Evolutionary conservation across 1,140 invertebrate species (phyloP), one percentile per base, ranked within the genome.

Genomic region (Pachyrhynchus sulphureomaculatus): DNA sequence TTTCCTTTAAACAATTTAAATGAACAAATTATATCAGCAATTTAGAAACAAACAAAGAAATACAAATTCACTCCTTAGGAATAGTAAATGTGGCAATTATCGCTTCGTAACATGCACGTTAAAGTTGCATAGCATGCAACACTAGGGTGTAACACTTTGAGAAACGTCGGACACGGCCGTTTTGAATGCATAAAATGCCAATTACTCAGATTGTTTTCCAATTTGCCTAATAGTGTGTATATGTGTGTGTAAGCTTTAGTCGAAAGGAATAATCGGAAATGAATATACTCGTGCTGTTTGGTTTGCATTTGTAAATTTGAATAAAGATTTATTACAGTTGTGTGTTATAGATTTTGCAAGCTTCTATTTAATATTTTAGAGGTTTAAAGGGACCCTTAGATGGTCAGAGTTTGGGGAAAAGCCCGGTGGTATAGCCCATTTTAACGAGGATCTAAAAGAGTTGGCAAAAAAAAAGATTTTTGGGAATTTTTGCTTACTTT

Each of bases 201-300:
- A 56, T 56, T 56, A 56, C 39, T 23, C 42, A 45, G 54, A 56
- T 56, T 56, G 54, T 56, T 56, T 56, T 56, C 54, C 54, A 56
- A 56, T 56, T 56, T 56, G 26, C 54, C 42, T 56, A 56, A 56
- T 56, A 45, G 41, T 56, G 42, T 29, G 12, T 29, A 10, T 56
- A 41, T 56, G 12, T 29, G 26, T 56, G 54, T 56, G 54, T 56
- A 29, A 56, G 41, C 54, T 47, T 56, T 34, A 32, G 34, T 41
- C 47, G 26, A 56, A 56, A 44, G 54, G 39, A 47, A 18, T 45
- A 56, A 56, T 56, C 54, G 54, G 54, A 56, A 56, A 56, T 56
- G 54, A 56, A 56, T 56, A 56, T 33, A 56, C 41, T 47, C 54
- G 26, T 47, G 54, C 32, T 45, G 29, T 56, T 56, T 32, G 41